Base-by-base conservation (phyloP, 2,113 vertebrate species). In the Isichthys henryi region DNA sequence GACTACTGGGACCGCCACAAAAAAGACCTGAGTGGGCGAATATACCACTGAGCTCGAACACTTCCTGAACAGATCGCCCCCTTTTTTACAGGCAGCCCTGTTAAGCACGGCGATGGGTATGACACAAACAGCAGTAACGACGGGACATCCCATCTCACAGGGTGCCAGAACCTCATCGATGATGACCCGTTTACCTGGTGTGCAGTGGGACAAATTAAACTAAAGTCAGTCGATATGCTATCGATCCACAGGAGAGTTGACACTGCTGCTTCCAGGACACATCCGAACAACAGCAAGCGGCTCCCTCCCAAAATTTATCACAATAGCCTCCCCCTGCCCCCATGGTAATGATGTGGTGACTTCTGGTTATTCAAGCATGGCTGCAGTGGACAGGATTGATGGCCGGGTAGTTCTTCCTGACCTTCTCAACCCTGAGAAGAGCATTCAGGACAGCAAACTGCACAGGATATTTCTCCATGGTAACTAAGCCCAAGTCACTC, bases 401-500 rank as follows among this genome's bases (percentile, higher is more conserved):
- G 50, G n/a, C 45, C 2, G 23, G 49, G 15, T 53, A 56, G 50
- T 31, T 53, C 35, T 19, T 27, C 21, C 23, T 45, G 87, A 48
- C 56, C 11, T 35, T 46, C 43, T 58, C 56, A 50, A 43, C 46
- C 27, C 27, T 1, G 10, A 27, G 70, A 50, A 23, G 23, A 52
- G 48, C 19, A 17, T 43, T 3, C 39, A 49, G 21, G 31, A 35
- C 66, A n/a, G 15, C 15, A 49, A 45, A 74, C 88, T 13, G 46
- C 45, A 39, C 45, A n/a, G 19, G 53, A 89, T 46, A 62, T 84
- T 84, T 82, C 74, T 56, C 52, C n/a, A 89, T 85, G 77, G 35
- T 80, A 62, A 84, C 77, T 5, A 5, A 27, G 43, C 77, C 50
- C 80, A 62, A 80, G 88, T 52, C 15, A 45, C 49, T 83, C 39